Percentiles rank a stretch among this genome's conserved stretches.
These are phyloP conservation scores for Lacerta agilis DNA, from an alignment of 2,797 vertebrate species.

Conservation along the genomic window DNA sequence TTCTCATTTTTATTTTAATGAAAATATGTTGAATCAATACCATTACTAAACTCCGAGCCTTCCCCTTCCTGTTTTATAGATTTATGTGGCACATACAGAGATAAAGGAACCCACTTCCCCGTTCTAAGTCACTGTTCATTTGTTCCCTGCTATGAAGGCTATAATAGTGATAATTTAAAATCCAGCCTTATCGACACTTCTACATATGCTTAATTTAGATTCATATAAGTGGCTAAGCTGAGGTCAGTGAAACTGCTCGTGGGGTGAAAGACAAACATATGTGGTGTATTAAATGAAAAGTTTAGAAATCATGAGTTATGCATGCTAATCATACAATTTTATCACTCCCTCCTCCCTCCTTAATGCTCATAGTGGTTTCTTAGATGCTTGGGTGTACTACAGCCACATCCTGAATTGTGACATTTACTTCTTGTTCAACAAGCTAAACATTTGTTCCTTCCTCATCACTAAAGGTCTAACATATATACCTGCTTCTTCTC, in stretches of 20 bases:
- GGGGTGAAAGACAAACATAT: slow-evolving; percentile 34
- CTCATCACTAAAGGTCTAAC: neutral
- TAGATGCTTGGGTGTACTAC: neutral
- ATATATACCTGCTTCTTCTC: neutral
- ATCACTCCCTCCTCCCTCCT: too few species aligned
- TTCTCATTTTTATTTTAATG: slow-evolving; percentile 15
- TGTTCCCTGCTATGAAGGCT: slow-evolving; percentile 42
- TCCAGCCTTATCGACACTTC: slow-evolving; percentile 40
- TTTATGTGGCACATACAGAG: slow-evolving; percentile 36
- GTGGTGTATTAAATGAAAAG: slow-evolving; percentile 12
- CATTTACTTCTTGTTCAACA: neutral
- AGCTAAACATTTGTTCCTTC: neutral
- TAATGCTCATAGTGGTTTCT: neutral
- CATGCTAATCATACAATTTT: slow-evolving; percentile 14
- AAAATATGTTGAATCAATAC: slow-evolving; percentile 10
- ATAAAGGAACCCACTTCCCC: slow-evolving; percentile 31
- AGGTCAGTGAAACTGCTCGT: slow-evolving; percentile 28
- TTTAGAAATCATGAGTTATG: slow-evolving; percentile 13
- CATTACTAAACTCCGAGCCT: slow-evolving; percentile 21
- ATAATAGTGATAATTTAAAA: slow-evolving; percentile 45
- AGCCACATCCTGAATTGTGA: neutral
- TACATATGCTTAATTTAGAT: slow-evolving; percentile 47
- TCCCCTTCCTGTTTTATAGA: slow-evolving; percentile 34
- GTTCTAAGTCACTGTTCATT: slow-evolving; percentile 40
- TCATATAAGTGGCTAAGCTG: slow-evolving; percentile 32